phyloP scores from a whole-genome alignment of 2,888 invertebrate genomes.

The Epinotia demarniana region DNA sequence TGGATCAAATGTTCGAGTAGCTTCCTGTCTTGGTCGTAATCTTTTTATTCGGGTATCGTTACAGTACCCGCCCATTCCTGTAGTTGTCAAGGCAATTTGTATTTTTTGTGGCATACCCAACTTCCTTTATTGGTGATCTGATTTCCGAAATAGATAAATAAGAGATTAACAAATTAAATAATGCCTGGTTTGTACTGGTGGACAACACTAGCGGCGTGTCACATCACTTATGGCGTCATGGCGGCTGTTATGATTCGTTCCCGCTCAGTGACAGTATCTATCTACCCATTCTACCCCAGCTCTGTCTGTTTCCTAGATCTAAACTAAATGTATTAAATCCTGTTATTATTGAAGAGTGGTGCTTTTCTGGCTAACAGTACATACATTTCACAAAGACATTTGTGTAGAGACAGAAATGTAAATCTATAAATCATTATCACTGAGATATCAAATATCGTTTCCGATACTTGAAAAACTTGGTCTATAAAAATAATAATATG shows the following conservation, averaged over 20 bases:
- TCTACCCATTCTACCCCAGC: too few relatives aligned
- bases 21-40: conserved; percentile 44
- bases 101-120: conserved; percentile 6
- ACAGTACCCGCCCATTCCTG: conserved; percentile 13
- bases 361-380: too few relatives aligned
- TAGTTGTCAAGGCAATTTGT: conserved; percentile 6
- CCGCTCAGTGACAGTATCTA: too few relatives aligned
- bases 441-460: neutral
- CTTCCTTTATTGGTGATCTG: conserved; percentile 21
- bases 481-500: conserved; percentile 7
- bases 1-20: conserved; percentile 56
- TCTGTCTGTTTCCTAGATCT: too few relatives aligned
- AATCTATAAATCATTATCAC: too few relatives aligned
- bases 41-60: conserved; percentile 14
- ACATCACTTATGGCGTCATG: too few relatives aligned
- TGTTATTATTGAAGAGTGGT: too few relatives aligned
- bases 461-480: conserved; percentile 10
- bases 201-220: too few relatives aligned
- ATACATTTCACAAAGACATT: neutral
- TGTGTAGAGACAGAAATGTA: neutral
- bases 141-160: conserved; percentile 13
- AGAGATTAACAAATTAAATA: neutral
- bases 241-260: too few relatives aligned
- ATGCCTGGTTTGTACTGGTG: neutral
- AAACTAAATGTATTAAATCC: too few relatives aligned